Evolutionary conservation across 2,888 invertebrate genomes (phyloP).

Genomic region (Patella caerulea): DNA sequence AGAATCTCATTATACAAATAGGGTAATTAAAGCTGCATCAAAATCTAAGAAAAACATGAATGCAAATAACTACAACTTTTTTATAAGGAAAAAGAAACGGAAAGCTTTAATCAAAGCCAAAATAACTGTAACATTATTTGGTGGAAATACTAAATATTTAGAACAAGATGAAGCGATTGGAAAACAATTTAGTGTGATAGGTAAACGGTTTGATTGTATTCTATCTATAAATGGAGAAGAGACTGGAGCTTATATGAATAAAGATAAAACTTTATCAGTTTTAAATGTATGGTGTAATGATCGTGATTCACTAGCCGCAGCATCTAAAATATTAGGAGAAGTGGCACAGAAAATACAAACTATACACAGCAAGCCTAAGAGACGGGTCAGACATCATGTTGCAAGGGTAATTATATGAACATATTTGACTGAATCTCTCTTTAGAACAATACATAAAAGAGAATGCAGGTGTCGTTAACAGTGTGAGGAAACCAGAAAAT

Average conservation of each 20-base stretch:
- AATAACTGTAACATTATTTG: background rate
- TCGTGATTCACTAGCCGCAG: too few relatives aligned
- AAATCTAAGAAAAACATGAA: background rate
- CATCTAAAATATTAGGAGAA: too few relatives aligned
- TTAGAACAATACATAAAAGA: too few relatives aligned
- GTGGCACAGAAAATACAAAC: too few relatives aligned
- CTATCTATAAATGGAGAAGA: background rate
- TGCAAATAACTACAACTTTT: background rate
- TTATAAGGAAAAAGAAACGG: background rate
- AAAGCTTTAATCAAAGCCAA: background rate
- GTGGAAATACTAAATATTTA: slow-evolving; percentile 2
- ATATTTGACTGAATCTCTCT: too few relatives aligned
- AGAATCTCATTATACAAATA: background rate
- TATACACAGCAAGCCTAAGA: too few relatives aligned
- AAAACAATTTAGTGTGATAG: background rate
- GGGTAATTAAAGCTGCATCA: background rate
- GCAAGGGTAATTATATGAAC: too few relatives aligned
- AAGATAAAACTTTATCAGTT: background rate
- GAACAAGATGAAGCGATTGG: background rate
- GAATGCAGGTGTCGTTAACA: too few relatives aligned
- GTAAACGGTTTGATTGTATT: background rate
- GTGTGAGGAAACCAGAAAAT: too few relatives aligned
- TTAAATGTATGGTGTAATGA: slow-evolving; percentile 3
- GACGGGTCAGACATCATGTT: too few relatives aligned
- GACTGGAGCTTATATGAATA: background rate